Percentiles rank a stretch among this genome's conserved stretches.
Evolutionary conservation across 2,113 vertebrate genomes (phyloP).

Genomic region (Galbula dea): DNA sequence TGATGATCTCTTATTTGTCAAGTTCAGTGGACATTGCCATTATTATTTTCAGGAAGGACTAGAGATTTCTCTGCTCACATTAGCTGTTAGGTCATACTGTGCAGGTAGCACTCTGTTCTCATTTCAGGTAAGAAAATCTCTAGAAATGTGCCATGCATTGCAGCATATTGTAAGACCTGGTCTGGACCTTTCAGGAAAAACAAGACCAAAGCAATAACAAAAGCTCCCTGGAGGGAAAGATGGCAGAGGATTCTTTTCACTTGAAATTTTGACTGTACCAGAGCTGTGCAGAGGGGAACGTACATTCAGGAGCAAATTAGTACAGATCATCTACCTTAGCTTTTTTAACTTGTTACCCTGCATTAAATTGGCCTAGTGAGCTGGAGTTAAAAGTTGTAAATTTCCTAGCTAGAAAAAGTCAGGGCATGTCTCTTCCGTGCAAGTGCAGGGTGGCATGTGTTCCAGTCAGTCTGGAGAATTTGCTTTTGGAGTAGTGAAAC

Average conservation of each 20-base stretch:
- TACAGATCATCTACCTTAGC: accelerated
- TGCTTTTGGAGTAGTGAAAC: not conserved
- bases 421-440: not conserved
- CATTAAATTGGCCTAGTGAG: not conserved
- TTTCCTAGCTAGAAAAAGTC: not conserved
- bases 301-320: accelerated
- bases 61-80: not conserved
- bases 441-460: not conserved
- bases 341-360: not conserved
- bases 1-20: not conserved
- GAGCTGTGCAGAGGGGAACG: not conserved
- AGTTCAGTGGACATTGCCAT: not conserved
- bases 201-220: not conserved
- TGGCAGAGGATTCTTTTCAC: not conserved
- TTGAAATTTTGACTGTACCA: not conserved
- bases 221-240: not conserved
- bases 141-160: not conserved
- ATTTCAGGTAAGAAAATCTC: not conserved
- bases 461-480: not conserved
- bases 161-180: not conserved
- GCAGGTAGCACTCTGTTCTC: not conserved
- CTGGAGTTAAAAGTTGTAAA: not conserved
- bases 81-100: not conserved
- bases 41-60: not conserved
- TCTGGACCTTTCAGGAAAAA: not conserved